Evolutionary conservation across 2,113 vertebrate genomes (phyloP), one percentile per base, ranked within the genome.

Genomic region (Oryzias celebensis): DNA sequence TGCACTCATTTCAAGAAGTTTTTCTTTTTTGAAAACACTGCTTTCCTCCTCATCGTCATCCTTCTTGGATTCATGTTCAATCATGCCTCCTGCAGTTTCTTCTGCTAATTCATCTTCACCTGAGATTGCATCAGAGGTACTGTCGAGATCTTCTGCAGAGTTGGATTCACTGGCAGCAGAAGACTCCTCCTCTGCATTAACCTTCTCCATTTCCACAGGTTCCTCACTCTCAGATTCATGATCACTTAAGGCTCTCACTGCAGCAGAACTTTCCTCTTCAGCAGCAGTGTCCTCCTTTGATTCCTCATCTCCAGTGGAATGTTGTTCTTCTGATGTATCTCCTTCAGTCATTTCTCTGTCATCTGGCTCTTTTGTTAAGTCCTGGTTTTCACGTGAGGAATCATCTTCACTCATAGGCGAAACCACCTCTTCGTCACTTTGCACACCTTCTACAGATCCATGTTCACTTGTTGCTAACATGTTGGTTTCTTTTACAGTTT

Each of bases 221-320:
- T 36, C 71, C 1, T 72, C 52, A 12, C 62, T 45, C 1, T 56
- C 51, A 52, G 23, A 55, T 4, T 0, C 16, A 36, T 62, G 60
- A 62, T 44, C 60, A 28, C 48, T 52, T 4, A 31, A 42, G 47
- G 31, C 8, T 44, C 22, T 41, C 4, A 44, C 57, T 59, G 48
- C 52, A n/a, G 51, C 26, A 52, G 28, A n/a, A 13, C 14, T 55
- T 59, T n/a, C 43, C 47, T 69, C 47, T 52, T 68, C 55, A 58
- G 14, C 55, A 58, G 13, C 65, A 45, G 17, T 51, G 15, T 57
- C 67, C 14, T 67, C 56, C 14, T 16, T 53, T 26, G 6, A 47
- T 52, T 23, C 58, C 23, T 76, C 61, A 72, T 77, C 80, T 46
- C 43, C 62, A 70, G 70, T 63, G 45, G n/a, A 53, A 23, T 68